Evolutionary conservation across 2,888 invertebrate species (phyloP).

Genomic region (Harpalus rufipes): DNA sequence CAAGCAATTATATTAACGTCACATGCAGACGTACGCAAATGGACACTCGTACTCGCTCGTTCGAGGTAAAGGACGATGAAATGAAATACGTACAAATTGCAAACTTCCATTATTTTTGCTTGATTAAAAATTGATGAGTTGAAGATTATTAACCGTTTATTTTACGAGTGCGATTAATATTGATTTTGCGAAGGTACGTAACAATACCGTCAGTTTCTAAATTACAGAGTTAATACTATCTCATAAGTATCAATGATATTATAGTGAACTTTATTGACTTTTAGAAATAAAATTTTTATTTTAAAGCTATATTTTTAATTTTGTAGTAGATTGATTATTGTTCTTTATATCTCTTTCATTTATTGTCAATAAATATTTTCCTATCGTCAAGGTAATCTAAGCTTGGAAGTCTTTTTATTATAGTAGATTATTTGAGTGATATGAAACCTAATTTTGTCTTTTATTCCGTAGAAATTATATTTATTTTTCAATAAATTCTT

Average conservation of each 20-base stretch:
- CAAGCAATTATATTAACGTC: conserved; percentile 56
- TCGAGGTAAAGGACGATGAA: conserved; percentile 15
- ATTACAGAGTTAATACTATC: not conserved
- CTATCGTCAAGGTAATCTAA: no score
- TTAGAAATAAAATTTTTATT: not conserved
- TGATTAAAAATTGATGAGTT: conserved; percentile 37
- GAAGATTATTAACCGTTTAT: conserved; percentile 24
- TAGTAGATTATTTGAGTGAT: no score
- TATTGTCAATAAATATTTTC: not conserved
- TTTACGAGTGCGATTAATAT: conserved; percentile 22
- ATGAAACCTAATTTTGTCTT: no score
- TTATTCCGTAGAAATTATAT: no score
- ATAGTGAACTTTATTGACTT: not conserved
- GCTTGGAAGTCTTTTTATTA: no score
- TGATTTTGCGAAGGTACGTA: not conserved
- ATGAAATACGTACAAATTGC: conserved; percentile 4
- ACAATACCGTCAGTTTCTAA: not conserved
- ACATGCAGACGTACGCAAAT: conserved; percentile 45
- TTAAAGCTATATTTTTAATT: not conserved
- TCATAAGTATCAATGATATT: no score
- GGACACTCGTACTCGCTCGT: conserved; percentile 17
- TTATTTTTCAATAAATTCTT: no score
- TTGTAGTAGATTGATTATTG: not conserved
- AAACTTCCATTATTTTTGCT: conserved; percentile 36
- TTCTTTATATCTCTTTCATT: not conserved